Conservation (phyloP, 2,113 vertebrate genomes). For the Nibea albiflora region DNA sequence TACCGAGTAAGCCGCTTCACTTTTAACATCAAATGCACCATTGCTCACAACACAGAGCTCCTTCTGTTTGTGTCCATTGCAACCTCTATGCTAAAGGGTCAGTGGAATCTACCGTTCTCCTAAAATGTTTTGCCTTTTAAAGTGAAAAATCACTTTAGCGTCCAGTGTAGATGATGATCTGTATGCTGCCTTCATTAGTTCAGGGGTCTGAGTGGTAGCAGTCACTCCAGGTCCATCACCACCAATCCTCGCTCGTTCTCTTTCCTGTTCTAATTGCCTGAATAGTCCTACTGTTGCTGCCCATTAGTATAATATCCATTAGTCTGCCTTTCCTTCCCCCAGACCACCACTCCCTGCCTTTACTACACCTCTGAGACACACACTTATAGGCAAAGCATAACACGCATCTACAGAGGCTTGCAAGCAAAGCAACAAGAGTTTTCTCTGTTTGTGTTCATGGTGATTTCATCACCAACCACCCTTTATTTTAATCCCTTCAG, state of each 20-base stretch:
- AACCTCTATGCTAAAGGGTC: not conserved
- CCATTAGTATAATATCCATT: constrained; percentile 81
- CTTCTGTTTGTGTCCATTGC: not conserved
- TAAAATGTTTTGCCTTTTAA: constrained; percentile 35
- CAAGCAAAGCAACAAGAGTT: not conserved
- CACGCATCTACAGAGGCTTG: not conserved
- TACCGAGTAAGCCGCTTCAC: too few species aligned
- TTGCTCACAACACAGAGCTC: not conserved
- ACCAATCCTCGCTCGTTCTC: constrained; percentile 63
- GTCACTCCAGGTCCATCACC: constrained; percentile 68
- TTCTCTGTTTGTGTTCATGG: not conserved
- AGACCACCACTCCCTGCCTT: constrained; percentile 76
- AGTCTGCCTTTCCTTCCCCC: constrained; percentile 60
- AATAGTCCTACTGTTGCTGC: constrained; percentile 72
- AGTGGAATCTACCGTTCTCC: not conserved
- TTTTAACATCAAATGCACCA: not conserved
- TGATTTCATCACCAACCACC: not conserved
- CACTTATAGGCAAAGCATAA: constrained; percentile 18
- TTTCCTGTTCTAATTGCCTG: constrained; percentile 83
- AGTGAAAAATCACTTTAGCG: not conserved
- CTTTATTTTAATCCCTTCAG: not conserved
- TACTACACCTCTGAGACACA: constrained; percentile 83
- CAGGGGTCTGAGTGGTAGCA: constrained; percentile 63
- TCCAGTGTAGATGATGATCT: constrained; percentile 35
- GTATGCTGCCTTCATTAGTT: constrained; percentile 49